Conservation (phyloP, 1,140 invertebrate species). For the Caenorhabditis latens region DNA sequence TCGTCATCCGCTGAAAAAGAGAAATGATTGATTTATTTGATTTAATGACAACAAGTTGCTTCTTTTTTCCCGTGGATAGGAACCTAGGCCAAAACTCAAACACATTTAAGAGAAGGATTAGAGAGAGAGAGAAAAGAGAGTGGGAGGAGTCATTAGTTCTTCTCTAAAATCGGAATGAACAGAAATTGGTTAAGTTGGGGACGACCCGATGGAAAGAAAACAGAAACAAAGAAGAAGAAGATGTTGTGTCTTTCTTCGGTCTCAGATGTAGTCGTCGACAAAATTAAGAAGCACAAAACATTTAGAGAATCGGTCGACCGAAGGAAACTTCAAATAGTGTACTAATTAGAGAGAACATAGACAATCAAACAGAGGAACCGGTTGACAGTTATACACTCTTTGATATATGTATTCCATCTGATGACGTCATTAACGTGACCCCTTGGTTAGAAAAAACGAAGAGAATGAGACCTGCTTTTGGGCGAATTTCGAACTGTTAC, state of each 20-base stretch:
- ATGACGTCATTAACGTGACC: constrained; percentile 21
- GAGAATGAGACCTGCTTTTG: neutral
- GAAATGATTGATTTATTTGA: constrained; percentile 14
- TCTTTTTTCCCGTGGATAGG: neutral
- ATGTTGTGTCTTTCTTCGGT: constrained; percentile 26
- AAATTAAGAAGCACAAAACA: constrained; percentile 55
- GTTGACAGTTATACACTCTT: constrained; percentile 43
- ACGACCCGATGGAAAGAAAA: neutral
- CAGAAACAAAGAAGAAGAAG: constrained; percentile 44
- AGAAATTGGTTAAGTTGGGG: constrained; percentile 33
- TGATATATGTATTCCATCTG: neutral
- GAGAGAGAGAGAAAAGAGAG: neutral
- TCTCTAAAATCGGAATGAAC: constrained; percentile 35
- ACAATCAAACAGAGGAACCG: constrained; percentile 12
- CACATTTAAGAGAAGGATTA: constrained; percentile 23
- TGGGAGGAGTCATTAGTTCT: constrained; percentile 41
- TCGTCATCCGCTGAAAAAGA: constrained; percentile 59
- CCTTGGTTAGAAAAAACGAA: neutral
- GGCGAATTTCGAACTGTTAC: constrained; percentile 30
- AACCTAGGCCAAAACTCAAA: constrained; percentile 36
- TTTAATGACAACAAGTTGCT: constrained; percentile 13
- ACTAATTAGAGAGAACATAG: constrained; percentile 46
- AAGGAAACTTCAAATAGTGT: constrained; percentile 51
- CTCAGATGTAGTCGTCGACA: neutral
- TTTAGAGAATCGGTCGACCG: constrained; percentile 21